These are phyloP conservation scores for Platycercus adscitus DNA, from an alignment of 2,113 vertebrate species.

Conservation along the genomic window DNA sequence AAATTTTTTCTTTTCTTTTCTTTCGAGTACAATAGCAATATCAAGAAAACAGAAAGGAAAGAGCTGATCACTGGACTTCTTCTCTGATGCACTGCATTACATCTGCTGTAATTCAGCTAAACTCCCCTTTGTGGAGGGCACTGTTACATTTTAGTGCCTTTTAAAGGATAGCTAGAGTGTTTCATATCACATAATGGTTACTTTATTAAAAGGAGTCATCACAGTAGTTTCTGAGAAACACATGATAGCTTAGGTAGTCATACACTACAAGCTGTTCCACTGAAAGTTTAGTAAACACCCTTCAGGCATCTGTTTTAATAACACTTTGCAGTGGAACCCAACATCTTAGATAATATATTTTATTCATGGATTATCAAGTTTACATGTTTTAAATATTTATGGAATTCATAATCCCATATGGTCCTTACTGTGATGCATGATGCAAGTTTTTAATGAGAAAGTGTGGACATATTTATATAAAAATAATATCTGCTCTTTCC, in stretches of 20 bases:
- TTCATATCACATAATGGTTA: not conserved
- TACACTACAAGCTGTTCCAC: not conserved
- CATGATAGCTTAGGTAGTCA: not conserved
- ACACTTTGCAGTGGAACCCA: not conserved
- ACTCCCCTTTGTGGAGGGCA: not conserved
- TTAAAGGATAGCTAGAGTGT: not conserved
- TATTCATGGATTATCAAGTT: conserved; percentile 22
- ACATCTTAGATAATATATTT: conserved; percentile 1
- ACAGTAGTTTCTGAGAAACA: not conserved
- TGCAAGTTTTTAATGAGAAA: not conserved
- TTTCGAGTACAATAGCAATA: not conserved
- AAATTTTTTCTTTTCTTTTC: not conserved
- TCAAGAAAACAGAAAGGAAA: not conserved
- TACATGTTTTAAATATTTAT: conserved; percentile 32
- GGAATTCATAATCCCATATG: not conserved
- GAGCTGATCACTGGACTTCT: not conserved
- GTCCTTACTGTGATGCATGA: not conserved
- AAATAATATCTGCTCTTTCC: not conserved
- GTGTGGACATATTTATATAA: not conserved
- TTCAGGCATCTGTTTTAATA: not conserved
- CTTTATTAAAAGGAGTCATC: not conserved
- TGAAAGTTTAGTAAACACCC: not conserved
- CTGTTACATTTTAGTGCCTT: not conserved
- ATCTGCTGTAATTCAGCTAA: not conserved
- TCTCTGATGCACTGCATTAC: not conserved